Evolutionary conservation across 2,113 vertebrate genomes (phyloP), one percentile per base, ranked within the genome.

Genomic region (Melanotaenia duboulayi): DNA sequence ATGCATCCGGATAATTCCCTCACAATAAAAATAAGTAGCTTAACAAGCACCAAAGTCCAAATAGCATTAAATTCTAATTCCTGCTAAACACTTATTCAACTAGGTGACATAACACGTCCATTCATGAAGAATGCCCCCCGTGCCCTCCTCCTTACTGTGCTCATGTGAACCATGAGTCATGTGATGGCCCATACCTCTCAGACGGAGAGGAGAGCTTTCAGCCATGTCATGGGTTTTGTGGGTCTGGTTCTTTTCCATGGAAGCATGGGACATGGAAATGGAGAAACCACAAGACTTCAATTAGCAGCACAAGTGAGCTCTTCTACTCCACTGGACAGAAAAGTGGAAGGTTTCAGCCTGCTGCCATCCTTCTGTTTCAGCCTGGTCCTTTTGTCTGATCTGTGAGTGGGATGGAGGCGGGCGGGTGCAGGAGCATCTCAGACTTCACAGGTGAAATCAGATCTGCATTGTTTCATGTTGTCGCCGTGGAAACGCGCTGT

Each of bases 241-340:
- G 69, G 65, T 76, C 37, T 25, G 57, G 74, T 63, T 20, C 66
- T 64, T 46, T 63, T 71, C 66, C 74, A 28, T 69, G 78, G 58
- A 64, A 74, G 92, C 91, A 92, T 72, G 77, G 88, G 88, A 90
- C 79, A 59, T 64, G 20, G 56, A 75, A 74, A 64, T n/a, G 51
- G 54, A 78, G 51, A 88, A 87, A 90, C 72, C 91, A 92, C 90
- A 90, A 92, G 92, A 89, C 86, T 79, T 81, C 70, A 67, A 85
- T 91, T 91, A 89, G 85, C 75, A 54, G 39, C 76, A 82, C 80
- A 84, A 64, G 76, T 40, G 23, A 24, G 48, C 55, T 66, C 60
- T 51, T 87, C 71, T 72, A 28, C 57, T 82, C 64, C 74, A 62
- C 20, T 60, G 44, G 17, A 55, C 54, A 58, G 49, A 66, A 32